These are phyloP conservation scores for Scatophagus argus DNA, from an alignment of 2,113 vertebrate species.

Conservation along the genomic window DNA sequence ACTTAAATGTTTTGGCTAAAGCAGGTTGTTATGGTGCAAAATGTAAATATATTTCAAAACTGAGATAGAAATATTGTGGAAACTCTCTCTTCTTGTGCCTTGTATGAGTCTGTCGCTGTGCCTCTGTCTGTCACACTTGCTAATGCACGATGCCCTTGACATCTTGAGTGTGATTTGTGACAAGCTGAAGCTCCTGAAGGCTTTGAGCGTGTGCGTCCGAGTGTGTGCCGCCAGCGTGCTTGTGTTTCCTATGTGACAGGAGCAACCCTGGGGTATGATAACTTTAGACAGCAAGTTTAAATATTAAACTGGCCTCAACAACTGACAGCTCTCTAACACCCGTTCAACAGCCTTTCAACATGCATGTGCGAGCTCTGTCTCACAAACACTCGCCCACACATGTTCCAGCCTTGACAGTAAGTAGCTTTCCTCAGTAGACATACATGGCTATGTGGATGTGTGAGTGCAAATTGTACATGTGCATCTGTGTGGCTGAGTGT, in stretches of 20 bases:
- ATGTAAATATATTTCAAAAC: constrained; percentile 27
- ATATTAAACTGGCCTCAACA: constrained; percentile 81
- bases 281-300: constrained; percentile 75
- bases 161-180: constrained; percentile 81
- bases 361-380: constrained; percentile 43
- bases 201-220: constrained; percentile 49
- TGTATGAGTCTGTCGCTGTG: constrained; percentile 33
- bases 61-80: constrained; percentile 4
- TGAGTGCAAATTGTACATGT: constrained; percentile 33
- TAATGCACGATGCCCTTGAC: constrained; percentile 79
- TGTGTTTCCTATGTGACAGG: constrained; percentile 58
- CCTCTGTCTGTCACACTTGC: constrained; percentile 71
- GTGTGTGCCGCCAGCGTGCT: not conserved
- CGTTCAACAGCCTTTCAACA: constrained; percentile 66
- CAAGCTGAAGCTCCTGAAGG: constrained; percentile 71
- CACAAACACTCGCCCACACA: constrained; percentile 75
- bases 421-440: constrained; percentile 72
- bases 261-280: constrained; percentile 70
- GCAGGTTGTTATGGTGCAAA: constrained; percentile 44
- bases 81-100: constrained; percentile 23
- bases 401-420: constrained; percentile 78
- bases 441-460: constrained; percentile 46
- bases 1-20: constrained; percentile 38
- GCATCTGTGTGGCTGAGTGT: constrained; percentile 1
- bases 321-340: constrained; percentile 74